Base-by-base conservation (phyloP, 2,888 invertebrate genomes). In the Macrophya annulata region DNA sequence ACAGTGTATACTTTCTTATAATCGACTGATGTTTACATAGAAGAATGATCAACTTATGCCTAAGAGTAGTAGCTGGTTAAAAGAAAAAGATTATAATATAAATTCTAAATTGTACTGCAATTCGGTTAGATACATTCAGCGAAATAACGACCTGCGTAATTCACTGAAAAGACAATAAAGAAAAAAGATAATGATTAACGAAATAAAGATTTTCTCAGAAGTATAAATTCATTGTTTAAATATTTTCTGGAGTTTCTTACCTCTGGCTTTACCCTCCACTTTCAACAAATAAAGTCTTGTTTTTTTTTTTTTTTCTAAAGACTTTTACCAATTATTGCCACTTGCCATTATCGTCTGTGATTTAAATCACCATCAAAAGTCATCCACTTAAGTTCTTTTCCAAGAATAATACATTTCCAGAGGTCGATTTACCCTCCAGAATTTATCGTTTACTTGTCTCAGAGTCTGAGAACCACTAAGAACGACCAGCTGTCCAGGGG, bases 351-450 rank as follows among this genome's bases (percentile, higher is more conserved):
- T 8, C 77, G 51, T 37, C 55, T 21, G 31, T 8, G 12, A 9
- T 25, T 25, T 48, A 31, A 37, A 55, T 51, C 25, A 31, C 25
- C 45, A 5, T 31, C 6, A 9, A 79, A 40, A 55, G 48, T 37
- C 51, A 12, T 86, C 93, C 92, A 94, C 94, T 94, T 96, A 96
- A 94, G 96, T 96, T 94, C 97, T 97, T 93, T 98, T 98, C 96
- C 98, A 98, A 0, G 98, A 97, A 93, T 99, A 99, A 93, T 96
- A 99, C 97, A 99, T 98, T 94, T 99, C 99, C 93, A 99, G 95
- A 0, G 99, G 99, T 93, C 98, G 98, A 94, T 99, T 99, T 4
- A 97, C 96, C 94, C 96, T 94, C 98, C 99, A 99, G 94, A 98
- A 99, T 93, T 98, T 98, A 92, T 99, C 99, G 93, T 98, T 98